These are phyloP conservation scores for Aphidius ervi DNA, from an alignment of 1,140 invertebrate genomes.

Conservation along the genomic window DNA sequence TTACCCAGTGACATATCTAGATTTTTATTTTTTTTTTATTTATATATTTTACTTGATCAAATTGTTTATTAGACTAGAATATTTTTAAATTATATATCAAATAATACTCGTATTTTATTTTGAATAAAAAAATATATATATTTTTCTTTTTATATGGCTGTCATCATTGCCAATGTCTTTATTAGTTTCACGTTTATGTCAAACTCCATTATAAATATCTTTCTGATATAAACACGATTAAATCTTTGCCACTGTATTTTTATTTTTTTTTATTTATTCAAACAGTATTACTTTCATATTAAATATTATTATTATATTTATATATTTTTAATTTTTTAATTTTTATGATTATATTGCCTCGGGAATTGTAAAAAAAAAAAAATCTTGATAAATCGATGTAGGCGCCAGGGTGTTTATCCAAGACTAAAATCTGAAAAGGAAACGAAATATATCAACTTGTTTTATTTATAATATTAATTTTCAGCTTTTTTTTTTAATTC, in stretches of 20 bases:
- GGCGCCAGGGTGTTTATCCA: background rate
- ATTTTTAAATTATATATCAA: constrained; percentile 18
- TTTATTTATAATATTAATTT: background rate
- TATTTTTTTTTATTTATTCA: background rate
- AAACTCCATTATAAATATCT: constrained; percentile 12
- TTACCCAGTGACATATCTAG: constrained; percentile 42
- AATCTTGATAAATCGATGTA: background rate
- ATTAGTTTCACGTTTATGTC: constrained; percentile 6
- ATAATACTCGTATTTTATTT: background rate
- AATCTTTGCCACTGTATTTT: constrained; percentile 10
- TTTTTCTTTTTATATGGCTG: background rate
- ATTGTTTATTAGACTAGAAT: constrained; percentile 13
- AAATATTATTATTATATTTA: constrained; percentile 3
- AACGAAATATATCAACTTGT: background rate
- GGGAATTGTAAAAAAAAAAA: background rate
- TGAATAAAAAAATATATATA: background rate
- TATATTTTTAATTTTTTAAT: background rate
- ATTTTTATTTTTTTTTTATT: no score
- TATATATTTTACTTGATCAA: no score
- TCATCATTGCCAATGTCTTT: background rate
- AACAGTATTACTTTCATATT: background rate
- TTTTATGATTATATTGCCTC: background rate
- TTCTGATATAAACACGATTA: background rate
- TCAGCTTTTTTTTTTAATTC: no score
- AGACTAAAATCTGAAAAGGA: constrained; percentile 2